Evolutionary conservation across 2,113 vertebrate species (phyloP), one percentile per base, ranked within the genome.

Genomic region (Tylochromis polylepis): DNA sequence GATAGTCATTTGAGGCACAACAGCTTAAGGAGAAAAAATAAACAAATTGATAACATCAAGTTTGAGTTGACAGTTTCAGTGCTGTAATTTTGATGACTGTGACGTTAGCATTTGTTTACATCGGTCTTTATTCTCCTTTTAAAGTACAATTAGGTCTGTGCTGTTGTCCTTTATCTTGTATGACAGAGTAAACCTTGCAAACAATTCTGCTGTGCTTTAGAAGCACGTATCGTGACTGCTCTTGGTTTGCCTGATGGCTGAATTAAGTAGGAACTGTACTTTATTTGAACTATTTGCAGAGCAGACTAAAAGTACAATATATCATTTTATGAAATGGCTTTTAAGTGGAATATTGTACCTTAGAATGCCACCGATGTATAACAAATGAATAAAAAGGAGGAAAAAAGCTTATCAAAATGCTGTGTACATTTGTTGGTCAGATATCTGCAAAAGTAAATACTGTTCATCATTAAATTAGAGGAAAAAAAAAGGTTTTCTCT

Each of bases 1-100:
- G 77, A 85, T 75, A 59, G 46, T 53, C 72, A 83, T 87, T 79
- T 83, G 65, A 88, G 62, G 49, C 58, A 67, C 29, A 89, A 79
- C 80, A 89, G 53, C 36, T 55, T 51, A 77, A 81, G 55, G 51
- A 65, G 59, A 62, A 43, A 72, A 81, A 58, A 84, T n/a, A 85
- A 81, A 87, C 56, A 59, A 38, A 84, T 31, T 38, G 79, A 80
- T 83, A 79, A 87, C 27, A 75, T 87, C 80, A 53, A 41, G 49
- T 83, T 85, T 67, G 27, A 31, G 72, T 27, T 77, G 46, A 53
- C 72, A 77, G 46, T 77, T 77, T 53, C 43, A 31, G 16, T 1
- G 14, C 27, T 58, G 29, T 78, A 11, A 72, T 24, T 11, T 83
- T 36, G n/a, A 55, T 70, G 60, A 83, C 29, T 20, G 27, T 22